phyloP scores from a whole-genome alignment of 1,140 invertebrate species.

The Latrodectus geometricus region DNA sequence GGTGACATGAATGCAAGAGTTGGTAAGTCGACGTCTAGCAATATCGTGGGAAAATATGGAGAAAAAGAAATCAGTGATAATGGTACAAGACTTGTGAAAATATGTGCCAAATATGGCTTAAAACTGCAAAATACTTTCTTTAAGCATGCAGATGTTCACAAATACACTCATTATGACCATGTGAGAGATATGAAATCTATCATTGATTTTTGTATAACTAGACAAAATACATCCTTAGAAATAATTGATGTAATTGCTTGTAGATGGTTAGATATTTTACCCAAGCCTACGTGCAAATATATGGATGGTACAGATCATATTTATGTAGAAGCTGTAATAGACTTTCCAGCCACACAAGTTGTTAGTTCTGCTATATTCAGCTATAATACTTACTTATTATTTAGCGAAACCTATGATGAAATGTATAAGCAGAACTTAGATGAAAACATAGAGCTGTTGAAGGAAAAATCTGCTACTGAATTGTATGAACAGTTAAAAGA shows the following conservation, averaged over 20 bases:
- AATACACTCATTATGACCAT: conserved; percentile 20
- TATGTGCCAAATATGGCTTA: conserved; percentile 4
- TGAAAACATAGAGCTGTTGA: background rate
- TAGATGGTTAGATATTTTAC: conserved; percentile 17
- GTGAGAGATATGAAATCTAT: background rate
- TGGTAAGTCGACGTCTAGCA: background rate
- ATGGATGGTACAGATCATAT: conserved; percentile 20
- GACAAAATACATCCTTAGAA: conserved; percentile 4
- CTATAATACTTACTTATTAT: conserved; percentile 22
- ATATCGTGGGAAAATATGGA: conserved; percentile 18
- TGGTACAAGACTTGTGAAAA: conserved; percentile 3
- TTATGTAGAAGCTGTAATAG: conserved; percentile 7
- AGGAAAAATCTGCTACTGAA: background rate
- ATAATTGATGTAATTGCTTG: conserved; percentile 25
- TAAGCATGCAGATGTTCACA: conserved; percentile 27
- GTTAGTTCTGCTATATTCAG: background rate
- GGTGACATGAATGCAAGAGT: conserved; percentile 31
- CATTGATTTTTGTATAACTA: conserved; percentile 24
- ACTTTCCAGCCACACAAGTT: background rate
- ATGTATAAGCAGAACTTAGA: conserved; percentile 4
- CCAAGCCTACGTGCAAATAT: no score
- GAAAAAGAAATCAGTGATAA: conserved; percentile 9
- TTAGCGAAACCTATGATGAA: background rate
- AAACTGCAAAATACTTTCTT: conserved; percentile 40
- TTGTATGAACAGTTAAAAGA: conserved; percentile 21